A percentile compares a stretch with the other conserved stretches of the same genome.
Conservation (phyloP, 2,797 vertebrate species). For the Typhlichthys eigenmanni region DNA sequence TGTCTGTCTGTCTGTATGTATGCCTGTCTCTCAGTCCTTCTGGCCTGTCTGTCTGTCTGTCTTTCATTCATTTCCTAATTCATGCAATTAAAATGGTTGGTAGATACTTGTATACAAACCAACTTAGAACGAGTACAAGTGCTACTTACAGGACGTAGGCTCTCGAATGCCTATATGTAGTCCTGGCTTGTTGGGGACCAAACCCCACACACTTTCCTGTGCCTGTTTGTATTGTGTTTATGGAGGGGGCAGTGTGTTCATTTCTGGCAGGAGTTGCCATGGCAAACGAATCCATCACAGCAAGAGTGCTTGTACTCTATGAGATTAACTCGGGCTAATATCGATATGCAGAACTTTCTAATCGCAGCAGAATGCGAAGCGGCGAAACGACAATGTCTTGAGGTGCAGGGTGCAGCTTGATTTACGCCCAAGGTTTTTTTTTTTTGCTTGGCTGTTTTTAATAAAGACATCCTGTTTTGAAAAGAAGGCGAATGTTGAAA, state of each 20-base stretch:
- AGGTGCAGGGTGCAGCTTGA: constrained; percentile 50
- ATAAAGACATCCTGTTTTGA: constrained; percentile 43
- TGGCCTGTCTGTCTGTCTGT: not conserved
- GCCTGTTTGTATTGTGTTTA: no score
- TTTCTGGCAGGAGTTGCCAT: no score
- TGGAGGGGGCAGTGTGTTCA: no score
- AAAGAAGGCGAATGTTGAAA: not conserved
- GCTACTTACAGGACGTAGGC: no score
- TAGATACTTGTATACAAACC: no score
- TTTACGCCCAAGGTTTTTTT: constrained; percentile 54
- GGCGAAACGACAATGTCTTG: constrained; percentile 45
- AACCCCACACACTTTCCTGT: no score
- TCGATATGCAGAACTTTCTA: constrained; percentile 63
- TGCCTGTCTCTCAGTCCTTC: not conserved
- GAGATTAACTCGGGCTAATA: constrained; percentile 55
- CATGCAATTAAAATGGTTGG: no score
- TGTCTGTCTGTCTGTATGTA: not conserved
- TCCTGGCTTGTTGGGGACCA: no score
- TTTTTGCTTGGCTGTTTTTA: constrained; percentile 60
- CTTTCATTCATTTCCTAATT: not conserved
- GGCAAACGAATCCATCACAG: constrained; percentile 48
- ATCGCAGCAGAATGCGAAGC: constrained; percentile 37
- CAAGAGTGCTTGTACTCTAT: not conserved
- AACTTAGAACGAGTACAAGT: no score
- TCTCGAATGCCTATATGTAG: no score